Conservation (phyloP, 2,113 vertebrate genomes). For the Gavia stellata region DNA sequence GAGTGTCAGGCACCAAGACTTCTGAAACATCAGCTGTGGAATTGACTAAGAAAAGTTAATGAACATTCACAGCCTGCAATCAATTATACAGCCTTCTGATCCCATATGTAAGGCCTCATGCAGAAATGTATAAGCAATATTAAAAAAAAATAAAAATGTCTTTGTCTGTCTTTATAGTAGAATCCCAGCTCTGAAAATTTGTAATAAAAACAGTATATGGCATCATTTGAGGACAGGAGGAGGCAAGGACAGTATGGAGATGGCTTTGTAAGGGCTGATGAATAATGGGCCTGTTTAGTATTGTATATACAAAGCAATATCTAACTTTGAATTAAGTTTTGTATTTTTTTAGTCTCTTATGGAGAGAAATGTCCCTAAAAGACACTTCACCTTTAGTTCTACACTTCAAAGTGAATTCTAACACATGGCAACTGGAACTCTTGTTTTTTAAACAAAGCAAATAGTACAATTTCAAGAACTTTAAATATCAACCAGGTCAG, state of each 20-base stretch:
- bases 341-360: not conserved
- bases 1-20: not conserved
- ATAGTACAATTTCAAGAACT: not conserved
- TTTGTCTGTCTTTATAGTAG: not conserved
- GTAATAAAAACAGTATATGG: not conserved
- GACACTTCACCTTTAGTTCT: not conserved
- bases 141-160: not conserved
- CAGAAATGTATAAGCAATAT: not conserved
- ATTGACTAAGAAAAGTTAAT: not conserved
- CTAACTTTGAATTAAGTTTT: not conserved
- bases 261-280: not conserved
- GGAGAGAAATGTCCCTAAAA: not conserved
- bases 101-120: too few relatives aligned
- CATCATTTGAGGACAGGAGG: not conserved
- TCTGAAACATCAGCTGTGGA: not conserved
- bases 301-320: not conserved
- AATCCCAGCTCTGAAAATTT: not conserved
- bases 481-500: not conserved
- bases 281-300: not conserved
- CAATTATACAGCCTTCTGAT: not conserved
- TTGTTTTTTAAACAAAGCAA: not conserved
- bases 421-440: not conserved
- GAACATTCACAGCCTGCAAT: not conserved
- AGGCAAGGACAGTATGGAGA: not conserved
- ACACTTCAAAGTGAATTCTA: not conserved